These are phyloP conservation scores for Macaca nemestrina DNA, from an alignment of 2,113 vertebrate genomes.

Conservation along the genomic window DNA sequence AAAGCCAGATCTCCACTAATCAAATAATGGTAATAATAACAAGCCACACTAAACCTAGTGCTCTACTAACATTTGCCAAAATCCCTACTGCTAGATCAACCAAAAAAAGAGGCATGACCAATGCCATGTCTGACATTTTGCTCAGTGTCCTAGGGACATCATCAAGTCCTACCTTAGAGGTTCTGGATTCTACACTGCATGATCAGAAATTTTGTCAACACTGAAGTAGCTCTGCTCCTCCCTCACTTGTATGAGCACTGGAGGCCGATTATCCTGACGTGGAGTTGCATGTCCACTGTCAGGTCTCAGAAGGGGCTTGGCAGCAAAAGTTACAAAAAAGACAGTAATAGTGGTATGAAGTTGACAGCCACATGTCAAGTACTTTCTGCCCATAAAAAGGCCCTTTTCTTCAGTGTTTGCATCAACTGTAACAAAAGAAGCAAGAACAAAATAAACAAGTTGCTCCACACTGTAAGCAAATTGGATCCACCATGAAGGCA, in stretches of 20 bases:
- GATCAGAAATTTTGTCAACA: conserved; percentile 82
- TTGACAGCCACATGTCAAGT: conserved; percentile 81
- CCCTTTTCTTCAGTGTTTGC: conserved; percentile 81
- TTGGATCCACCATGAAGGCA: conserved; percentile 76
- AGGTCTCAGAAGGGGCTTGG: conserved; percentile 81
- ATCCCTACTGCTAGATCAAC: conserved; percentile 57
- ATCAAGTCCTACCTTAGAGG: conserved; percentile 81
- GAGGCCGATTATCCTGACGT: conserved; percentile 80
- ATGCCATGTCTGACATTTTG: conserved; percentile 72
- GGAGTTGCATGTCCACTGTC: conserved; percentile 79
- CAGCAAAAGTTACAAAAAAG: conserved; percentile 81
- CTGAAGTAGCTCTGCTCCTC: conserved; percentile 81
- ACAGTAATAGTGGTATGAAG: conserved; percentile 81
- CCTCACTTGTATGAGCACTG: conserved; percentile 79
- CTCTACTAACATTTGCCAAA: conserved; percentile 43
- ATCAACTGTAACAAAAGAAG: conserved; percentile 83
- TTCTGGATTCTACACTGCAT: conserved; percentile 84
- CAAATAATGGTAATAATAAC: conserved; percentile 27
- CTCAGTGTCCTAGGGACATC: conserved; percentile 77
- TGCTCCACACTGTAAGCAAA: conserved; percentile 73
- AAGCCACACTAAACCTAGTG: conserved; percentile 36
- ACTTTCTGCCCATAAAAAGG: conserved; percentile 82
- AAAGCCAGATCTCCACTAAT: conserved; percentile 1
- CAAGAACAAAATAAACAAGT: conserved; percentile 80
- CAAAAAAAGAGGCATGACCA: conserved; percentile 69